Conservation (phyloP, 2,797 vertebrate species). For the Cichlasoma orientale region DNA sequence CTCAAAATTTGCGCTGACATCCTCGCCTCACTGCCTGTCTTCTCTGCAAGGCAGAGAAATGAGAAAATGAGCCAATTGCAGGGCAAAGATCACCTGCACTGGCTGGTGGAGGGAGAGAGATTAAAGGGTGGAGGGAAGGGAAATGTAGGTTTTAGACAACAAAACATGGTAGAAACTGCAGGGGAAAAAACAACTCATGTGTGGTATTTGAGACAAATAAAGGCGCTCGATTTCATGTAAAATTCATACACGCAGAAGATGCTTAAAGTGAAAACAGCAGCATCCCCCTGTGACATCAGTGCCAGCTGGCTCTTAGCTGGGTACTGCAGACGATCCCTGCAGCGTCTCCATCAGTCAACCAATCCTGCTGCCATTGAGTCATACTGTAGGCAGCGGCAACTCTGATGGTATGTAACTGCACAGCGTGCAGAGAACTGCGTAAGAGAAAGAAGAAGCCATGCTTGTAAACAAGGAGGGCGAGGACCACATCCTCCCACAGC, state of each 20-base stretch:
- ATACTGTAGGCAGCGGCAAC: conserved; percentile 14
- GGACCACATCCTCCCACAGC: conserved; percentile 28
- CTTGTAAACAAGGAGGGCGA: conserved; percentile 51
- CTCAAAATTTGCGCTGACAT: neutral
- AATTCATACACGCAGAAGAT: neutral
- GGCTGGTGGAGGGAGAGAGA: neutral
- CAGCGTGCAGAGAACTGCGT: conserved; percentile 43
- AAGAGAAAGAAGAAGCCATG: neutral
- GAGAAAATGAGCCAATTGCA: conserved; percentile 50
- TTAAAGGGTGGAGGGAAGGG: neutral
- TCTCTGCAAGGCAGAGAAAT: conserved; percentile 25
- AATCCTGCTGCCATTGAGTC: conserved; percentile 29
- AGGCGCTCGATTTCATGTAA: neutral
- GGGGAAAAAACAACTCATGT: rapidly evolving
- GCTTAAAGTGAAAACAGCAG: conserved; percentile 18
- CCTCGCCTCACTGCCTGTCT: neutral
- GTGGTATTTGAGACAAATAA: neutral
- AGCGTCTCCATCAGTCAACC: conserved; percentile 37
- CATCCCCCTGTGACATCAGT: conserved; percentile 20
- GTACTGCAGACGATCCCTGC: conserved; percentile 60
- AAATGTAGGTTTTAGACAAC: neutral
- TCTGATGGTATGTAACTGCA: conserved; percentile 11
- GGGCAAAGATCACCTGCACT: conserved; percentile 22
- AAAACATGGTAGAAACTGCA: neutral
- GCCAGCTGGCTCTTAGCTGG: conserved; percentile 25